Percentiles rank a stretch among this genome's conserved stretches.
Conservation (phyloP, 2,797 vertebrate species). For the Platalea minor region DNA sequence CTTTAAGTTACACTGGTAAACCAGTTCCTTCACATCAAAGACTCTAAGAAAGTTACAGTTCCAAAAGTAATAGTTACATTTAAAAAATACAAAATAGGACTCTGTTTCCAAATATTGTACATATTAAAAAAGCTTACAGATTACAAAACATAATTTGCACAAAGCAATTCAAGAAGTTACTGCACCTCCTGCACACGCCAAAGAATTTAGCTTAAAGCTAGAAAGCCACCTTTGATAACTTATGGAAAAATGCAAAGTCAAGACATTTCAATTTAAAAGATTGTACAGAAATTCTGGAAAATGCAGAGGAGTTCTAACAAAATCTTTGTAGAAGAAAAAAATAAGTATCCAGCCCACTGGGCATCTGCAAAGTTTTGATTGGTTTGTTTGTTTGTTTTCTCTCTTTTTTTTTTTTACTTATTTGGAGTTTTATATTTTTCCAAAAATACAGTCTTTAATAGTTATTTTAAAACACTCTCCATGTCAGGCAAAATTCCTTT, state of each 20-base stretch:
- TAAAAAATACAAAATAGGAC: neutral
- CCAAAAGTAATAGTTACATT: neutral
- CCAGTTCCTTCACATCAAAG: neutral
- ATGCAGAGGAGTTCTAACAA: neutral
- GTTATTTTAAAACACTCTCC: neutral
- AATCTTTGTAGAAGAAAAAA: neutral
- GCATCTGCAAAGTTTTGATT: neutral
- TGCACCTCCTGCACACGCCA: neutral
- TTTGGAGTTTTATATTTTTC: neutral
- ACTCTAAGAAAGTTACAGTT: neutral
- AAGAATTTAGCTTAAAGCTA: neutral
- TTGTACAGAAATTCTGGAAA: neutral
- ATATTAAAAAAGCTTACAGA: neutral
- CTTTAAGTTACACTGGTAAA: neutral
- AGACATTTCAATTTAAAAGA: neutral
- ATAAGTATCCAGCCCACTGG: neutral
- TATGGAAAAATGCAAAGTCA: neutral
- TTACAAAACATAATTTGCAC: neutral
- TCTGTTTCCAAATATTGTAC: neutral
- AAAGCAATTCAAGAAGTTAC: neutral
- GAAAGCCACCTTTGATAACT: neutral
- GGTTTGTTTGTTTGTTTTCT: too few relatives aligned
- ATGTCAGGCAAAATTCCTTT: constrained; percentile 13
- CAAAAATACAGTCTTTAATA: neutral
- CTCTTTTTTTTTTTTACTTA: neutral